These are phyloP conservation scores for Canis aureus DNA, from an alignment of 2,113 vertebrate genomes.

Conservation along the genomic window DNA sequence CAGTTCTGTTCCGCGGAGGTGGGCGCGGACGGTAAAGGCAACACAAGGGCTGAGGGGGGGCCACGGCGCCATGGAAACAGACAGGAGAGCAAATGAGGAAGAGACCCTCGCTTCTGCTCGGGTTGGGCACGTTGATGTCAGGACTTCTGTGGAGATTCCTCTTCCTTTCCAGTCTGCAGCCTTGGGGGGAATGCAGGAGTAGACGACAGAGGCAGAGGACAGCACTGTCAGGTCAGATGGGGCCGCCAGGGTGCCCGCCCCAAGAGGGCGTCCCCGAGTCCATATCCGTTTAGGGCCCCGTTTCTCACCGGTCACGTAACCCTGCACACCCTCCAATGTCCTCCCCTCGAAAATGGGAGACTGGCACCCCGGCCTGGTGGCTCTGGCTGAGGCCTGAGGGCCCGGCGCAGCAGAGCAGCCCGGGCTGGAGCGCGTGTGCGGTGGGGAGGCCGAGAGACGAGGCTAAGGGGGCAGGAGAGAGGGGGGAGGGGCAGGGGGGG, in stretches of 20 bases:
- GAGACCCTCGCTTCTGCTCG: neutral
- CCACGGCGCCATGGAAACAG: conserved; percentile 31
- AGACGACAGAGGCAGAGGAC: neutral
- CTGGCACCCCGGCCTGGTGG: neutral
- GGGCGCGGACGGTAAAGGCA: neutral
- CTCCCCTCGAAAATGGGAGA: conserved; percentile 18
- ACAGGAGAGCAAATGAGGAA: neutral
- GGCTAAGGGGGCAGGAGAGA: no score
- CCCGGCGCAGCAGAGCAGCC: neutral
- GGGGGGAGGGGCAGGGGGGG: no score
- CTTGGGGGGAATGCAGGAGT: neutral
- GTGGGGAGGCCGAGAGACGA: no score
- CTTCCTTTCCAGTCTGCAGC: neutral
- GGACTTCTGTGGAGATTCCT: neutral
- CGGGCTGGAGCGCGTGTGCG: no score
- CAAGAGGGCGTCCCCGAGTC: neutral
- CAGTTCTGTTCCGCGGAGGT: conserved; percentile 2
- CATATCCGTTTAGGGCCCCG: neutral
- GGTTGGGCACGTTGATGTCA: neutral
- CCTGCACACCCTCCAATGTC: neutral
- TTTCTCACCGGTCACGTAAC: neutral
- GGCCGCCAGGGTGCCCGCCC: neutral
- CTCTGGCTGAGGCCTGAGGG: neutral
- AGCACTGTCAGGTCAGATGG: neutral
- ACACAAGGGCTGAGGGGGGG: conserved; percentile 5